Conservation (phyloP, 2,113 vertebrate genomes). For the Chlorodrepanis virens region DNA sequence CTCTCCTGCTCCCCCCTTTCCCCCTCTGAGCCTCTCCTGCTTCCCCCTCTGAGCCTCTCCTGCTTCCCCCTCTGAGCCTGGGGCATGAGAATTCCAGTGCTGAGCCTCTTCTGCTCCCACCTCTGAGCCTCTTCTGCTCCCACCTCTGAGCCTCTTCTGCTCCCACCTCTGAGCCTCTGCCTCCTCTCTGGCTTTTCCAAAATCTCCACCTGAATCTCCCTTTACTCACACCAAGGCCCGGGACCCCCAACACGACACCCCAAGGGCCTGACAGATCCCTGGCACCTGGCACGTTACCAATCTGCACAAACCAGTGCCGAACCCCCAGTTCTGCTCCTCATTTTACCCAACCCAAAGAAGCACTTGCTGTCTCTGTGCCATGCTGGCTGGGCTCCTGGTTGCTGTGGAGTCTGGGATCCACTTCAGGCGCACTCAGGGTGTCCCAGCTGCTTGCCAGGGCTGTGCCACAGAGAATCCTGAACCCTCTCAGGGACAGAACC, state of each 20-base stretch:
- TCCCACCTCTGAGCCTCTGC: not conserved
- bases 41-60: not conserved
- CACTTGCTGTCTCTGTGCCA: accelerated
- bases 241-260: not conserved
- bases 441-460: not conserved
- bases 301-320: accelerated
- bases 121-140: not conserved
- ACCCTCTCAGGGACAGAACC: not conserved
- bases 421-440: not conserved
- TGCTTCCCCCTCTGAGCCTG: not conserved
- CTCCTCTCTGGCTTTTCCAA: not conserved
- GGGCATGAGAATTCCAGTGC: not conserved
- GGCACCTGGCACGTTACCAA: accelerated
- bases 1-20: not conserved
- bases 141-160: not conserved
- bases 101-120: not conserved
- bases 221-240: not conserved
- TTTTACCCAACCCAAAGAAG: not conserved
- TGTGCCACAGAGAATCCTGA: not conserved
- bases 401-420: not conserved
- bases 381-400: not conserved
- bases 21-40: not conserved
- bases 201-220: not conserved
- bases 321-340: not conserved
- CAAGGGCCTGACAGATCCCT: not conserved